Conservation (phyloP, 2,113 vertebrate species). For the Abramis brama region DNA sequence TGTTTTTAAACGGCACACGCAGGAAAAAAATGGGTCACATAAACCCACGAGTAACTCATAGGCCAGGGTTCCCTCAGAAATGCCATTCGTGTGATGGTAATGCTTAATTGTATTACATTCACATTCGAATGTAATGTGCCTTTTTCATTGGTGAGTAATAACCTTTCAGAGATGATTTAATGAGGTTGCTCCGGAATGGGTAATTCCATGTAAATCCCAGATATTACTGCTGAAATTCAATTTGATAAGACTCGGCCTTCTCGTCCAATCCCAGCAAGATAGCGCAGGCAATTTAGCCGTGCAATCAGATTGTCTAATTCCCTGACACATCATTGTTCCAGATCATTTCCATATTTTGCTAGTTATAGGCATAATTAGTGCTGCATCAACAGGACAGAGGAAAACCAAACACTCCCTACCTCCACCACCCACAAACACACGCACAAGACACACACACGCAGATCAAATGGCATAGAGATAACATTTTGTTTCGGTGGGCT, state of each 20-base stretch:
- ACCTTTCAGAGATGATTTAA: slow-evolving; percentile 62
- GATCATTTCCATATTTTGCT: slow-evolving; percentile 65
- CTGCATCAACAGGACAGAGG: slow-evolving; percentile 34
- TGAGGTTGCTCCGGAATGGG: slow-evolving; percentile 53
- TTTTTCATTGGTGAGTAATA: slow-evolving; percentile 59
- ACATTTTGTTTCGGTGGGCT: slow-evolving; percentile 62
- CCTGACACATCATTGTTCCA: slow-evolving; percentile 61
- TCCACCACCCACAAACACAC: neutral
- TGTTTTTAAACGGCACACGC: slow-evolving; percentile 71
- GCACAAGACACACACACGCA: neutral
- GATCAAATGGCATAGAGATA: slow-evolving; percentile 66
- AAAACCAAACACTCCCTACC: slow-evolving; percentile 32
- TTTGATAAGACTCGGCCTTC: slow-evolving; percentile 59
- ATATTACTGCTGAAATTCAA: slow-evolving; percentile 62
- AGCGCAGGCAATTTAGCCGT: slow-evolving; percentile 58
- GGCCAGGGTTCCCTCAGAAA: slow-evolving; percentile 38
- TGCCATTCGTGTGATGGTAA: slow-evolving; percentile 37
- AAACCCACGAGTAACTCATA: slow-evolving; percentile 52
- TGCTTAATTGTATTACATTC: slow-evolving; percentile 53
- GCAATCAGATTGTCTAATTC: slow-evolving; percentile 61
- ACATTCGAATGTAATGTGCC: slow-evolving; percentile 15
- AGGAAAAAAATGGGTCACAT: slow-evolving; percentile 53
- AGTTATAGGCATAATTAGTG: slow-evolving; percentile 61
- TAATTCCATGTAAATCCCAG: slow-evolving; percentile 60
- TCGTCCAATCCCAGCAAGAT: slow-evolving; percentile 60